Base-by-base conservation (phyloP, 2,797 vertebrate species). In the Urocyon cinereoargenteus region DNA sequence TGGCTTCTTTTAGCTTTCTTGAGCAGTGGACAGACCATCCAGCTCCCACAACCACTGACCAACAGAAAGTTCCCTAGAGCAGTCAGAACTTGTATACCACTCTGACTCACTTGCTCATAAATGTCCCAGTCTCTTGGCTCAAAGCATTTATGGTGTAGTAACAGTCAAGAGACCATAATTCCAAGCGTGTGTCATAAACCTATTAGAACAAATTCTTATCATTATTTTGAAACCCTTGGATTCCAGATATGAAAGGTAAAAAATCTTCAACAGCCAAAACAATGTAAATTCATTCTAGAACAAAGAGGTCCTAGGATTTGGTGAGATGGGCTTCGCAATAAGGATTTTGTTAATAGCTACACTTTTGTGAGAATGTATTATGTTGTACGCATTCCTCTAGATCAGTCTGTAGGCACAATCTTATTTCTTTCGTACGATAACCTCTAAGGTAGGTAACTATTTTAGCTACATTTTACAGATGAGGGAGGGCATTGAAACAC, bases 51-150 rank as follows among this genome's bases (percentile, higher is more conserved):
- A 36, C 84, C 51, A 40, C 28, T 72, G 88, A 53, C 85, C 77
- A 22, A 66, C 18, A 93, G 75, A 86, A 92, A 72, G 13, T 75
- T 78, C 59, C 64, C 68, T 22, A 19, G 1, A 78, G 75, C 62
- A 55, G 45, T 28, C 64, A 75, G 81, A 36, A 77, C 40, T 28
- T 86, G 36, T 24, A 26, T 15, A 53, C 18, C 6, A 34, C 34
- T 78, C 62, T 94, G 96, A 96, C 31, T 94, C 86, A 97, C 77
- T 18, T 24, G 16, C n/a, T 85, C 86, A 59, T 73, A 90, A 97
- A 61, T 21, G 11, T 57, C 36, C 57, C 31, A 51, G 51, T 59
- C 31, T 78, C 51, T 85, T 24, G 68, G 49, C 73, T 91, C 66
- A 88, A 86, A 85, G 72, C 11, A 34, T 49, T 34, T 88, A 78